A percentile compares a stretch with the other conserved stretches of the same genome.
Conservation (phyloP, 2,113 vertebrate species). For the Tricholaema leucomelas region DNA sequence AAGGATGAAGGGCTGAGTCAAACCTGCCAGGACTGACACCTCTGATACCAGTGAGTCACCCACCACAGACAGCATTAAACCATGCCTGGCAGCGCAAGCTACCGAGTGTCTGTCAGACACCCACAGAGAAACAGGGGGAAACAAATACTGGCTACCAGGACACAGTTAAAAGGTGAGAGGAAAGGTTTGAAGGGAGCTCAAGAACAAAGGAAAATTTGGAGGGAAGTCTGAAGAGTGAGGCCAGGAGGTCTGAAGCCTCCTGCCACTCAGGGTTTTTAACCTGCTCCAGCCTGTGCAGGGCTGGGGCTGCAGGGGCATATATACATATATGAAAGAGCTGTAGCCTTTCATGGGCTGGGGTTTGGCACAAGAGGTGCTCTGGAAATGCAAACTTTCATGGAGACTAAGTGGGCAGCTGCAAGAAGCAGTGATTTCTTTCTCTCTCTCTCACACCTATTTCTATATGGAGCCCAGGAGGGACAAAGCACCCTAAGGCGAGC, state of each 20-base stretch:
- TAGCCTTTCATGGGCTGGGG: not conserved
- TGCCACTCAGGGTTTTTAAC: not conserved
- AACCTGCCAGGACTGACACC: slow-evolving; percentile 33
- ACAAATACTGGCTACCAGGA: slow-evolving; percentile 36
- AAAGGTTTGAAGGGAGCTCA: not conserved
- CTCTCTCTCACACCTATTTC: not conserved
- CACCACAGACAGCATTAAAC: slow-evolving; percentile 4
- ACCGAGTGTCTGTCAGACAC: slow-evolving; percentile 26
- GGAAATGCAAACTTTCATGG: not conserved
- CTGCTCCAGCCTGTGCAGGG: not conserved
- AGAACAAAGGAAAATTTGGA: not conserved
- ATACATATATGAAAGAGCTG: not conserved
- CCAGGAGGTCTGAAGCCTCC: not conserved
- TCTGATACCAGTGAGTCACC: slow-evolving; percentile 54
- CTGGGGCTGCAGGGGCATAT: not conserved
- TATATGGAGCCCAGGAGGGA: not conserved
- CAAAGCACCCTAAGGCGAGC: not conserved
- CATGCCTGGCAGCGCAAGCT: slow-evolving; percentile 6
- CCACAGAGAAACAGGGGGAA: slow-evolving; percentile 29
- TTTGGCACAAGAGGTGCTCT: not conserved
- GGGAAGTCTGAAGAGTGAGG: not conserved
- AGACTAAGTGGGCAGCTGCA: not conserved
- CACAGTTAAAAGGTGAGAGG: slow-evolving; percentile 16
- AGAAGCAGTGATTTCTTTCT: not conserved
- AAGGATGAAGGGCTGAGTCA: slow-evolving; percentile 52